A percentile compares a stretch with the other conserved stretches of the same genome.
Evolutionary conservation across 2,113 vertebrate genomes (phyloP).

Genomic region (Colistium nudipinnis): DNA sequence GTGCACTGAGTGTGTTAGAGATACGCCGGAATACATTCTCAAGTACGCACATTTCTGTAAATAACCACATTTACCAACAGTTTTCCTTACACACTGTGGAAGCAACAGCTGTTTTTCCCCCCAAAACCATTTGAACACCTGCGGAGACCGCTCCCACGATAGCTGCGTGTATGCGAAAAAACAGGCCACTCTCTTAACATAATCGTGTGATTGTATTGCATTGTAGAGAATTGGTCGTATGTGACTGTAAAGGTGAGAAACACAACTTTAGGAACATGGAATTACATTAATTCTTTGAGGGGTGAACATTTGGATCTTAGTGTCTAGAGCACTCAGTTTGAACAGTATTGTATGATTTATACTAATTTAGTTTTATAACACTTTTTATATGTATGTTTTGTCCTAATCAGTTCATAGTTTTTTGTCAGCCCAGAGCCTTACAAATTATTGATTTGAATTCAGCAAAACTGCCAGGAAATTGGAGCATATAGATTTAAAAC

Average conservation of each 20-base stretch:
- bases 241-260: conserved; percentile 14
- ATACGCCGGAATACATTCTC: not conserved
- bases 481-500: not conserved
- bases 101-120: not conserved
- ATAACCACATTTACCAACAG: conserved; percentile 14
- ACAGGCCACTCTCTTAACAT: conserved; percentile 18
- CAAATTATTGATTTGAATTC: conserved; percentile 13
- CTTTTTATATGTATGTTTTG: conserved; percentile 21
- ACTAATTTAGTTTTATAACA: conserved; percentile 40
- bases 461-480: conserved; percentile 1
- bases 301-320: conserved; percentile 29
- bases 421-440: conserved; percentile 45
- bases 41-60: conserved; percentile 38
- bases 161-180: conserved; percentile 33
- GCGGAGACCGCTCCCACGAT: not conserved
- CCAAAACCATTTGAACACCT: conserved; percentile 3
- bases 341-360: conserved; percentile 67
- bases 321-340: conserved; percentile 41
- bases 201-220: conserved; percentile 39
- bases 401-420: not conserved
- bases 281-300: conserved; percentile 77
- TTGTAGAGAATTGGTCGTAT: conserved; percentile 37
- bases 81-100: conserved; percentile 6
- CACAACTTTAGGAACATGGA: conserved; percentile 45
- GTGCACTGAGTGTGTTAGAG: conserved; percentile 36